Evolutionary conservation across 1,140 invertebrate genomes (phyloP), one percentile per base, ranked within the genome.

Genomic region (Drosophila bocqueti): DNA sequence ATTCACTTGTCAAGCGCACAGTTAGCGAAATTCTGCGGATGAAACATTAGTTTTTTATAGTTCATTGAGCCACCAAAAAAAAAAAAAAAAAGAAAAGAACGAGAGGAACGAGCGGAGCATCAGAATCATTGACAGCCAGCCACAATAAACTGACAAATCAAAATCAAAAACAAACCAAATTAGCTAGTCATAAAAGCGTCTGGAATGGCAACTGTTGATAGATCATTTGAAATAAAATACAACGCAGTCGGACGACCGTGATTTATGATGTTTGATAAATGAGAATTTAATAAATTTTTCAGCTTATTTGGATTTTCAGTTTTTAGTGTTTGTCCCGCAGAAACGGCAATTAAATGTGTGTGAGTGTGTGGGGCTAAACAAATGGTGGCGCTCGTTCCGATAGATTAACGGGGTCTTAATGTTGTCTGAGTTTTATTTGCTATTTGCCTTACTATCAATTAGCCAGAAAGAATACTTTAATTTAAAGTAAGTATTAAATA

Each of bases 211-310:
- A 90, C 85, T 89, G 83, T 83, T 87, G 84, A 87, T 89, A 87
- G 83, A 89, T 89, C 83, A 87, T 87, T 89, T 77, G 46, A 75
- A 72, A 72, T 65, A 69, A 71, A 75, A 78, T 72, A 82, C 78
- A 83, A 65, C 59, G 49, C 55, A 64, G 42, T 55, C 57, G 11
- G 34, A 9, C 34, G 61, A 52, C 73, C 77, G 81, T 89, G 85
- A 89, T 89, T 89, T 90, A 89, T 89, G 85, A 79, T 81, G 66
- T 90, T 78, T 90, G 85, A 90, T 89, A 89, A 89, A 89, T 89
- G 85, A 85, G 85, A 82, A 89, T 89, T 89, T 89, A 89, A 89
- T 89, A 90, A 89, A 90, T 85, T 85, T 84, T 61, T 71, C 54
- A 71, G 78, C 85, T 73, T 87, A 82, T 83, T 86, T 82, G 52